phyloP scores from a whole-genome alignment of 2,113 vertebrate species.

The Nansenia antarctica region DNA sequence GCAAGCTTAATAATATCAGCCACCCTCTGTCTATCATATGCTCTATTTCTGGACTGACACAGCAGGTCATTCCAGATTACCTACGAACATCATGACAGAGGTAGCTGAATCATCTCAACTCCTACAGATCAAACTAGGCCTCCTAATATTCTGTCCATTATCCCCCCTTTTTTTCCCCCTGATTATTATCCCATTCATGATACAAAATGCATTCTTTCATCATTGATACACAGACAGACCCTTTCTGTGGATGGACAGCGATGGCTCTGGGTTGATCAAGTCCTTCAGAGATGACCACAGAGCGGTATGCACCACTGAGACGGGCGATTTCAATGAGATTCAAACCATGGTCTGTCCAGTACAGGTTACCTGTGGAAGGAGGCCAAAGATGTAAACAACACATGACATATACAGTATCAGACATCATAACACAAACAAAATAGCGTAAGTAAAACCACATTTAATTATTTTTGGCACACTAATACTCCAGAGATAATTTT shows the following conservation, averaged over 20 bases:
- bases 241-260: slow-evolving; percentile 91
- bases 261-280: slow-evolving; percentile 95
- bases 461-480: neutral
- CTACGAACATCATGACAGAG: neutral
- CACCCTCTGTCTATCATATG: neutral
- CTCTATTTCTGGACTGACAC: neutral
- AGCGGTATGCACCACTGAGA: slow-evolving; percentile 92
- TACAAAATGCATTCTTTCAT: no score
- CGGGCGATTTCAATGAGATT: slow-evolving; percentile 95
- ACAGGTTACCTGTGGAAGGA: slow-evolving; percentile 87
- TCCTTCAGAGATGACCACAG: slow-evolving; percentile 91
- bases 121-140: neutral
- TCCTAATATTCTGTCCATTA: neutral
- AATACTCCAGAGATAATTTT: neutral
- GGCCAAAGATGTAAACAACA: neutral
- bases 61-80: neutral
- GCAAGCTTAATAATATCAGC: neutral
- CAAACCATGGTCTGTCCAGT: slow-evolving; percentile 98
- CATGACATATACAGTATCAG: neutral
- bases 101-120: neutral
- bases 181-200: no score
- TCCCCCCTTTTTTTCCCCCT: neutral
- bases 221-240: slow-evolving; percentile 61
- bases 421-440: no score
- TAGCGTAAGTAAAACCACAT: neutral